Evolutionary conservation across 2,888 invertebrate genomes (phyloP).

Genomic region (Elgonia sp.): DNA sequence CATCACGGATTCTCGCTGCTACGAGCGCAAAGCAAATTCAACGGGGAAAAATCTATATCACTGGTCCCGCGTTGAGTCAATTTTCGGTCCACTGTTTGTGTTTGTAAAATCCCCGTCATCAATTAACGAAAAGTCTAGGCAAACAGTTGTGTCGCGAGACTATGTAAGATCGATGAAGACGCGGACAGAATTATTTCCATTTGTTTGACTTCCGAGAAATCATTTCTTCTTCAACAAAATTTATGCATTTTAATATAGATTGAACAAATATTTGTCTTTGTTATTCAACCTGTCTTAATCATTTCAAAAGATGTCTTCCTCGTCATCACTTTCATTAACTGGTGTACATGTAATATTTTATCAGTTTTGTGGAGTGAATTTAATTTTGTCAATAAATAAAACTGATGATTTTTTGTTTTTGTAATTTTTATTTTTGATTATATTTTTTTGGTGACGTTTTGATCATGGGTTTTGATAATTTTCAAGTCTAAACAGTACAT

Average conservation of each 20-base stretch:
- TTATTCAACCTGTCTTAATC: constrained; percentile 6
- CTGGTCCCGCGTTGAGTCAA: constrained; percentile 38
- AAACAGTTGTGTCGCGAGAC: constrained; percentile 48
- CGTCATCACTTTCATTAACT: background rate
- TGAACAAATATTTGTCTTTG: constrained; percentile 13
- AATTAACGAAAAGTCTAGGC: constrained; percentile 65
- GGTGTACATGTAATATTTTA: too few relatives aligned
- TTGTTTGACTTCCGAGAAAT: constrained; percentile 28
- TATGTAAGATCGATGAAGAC: constrained; percentile 22
- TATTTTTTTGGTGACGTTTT: too few relatives aligned
- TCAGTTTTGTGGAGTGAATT: too few relatives aligned
- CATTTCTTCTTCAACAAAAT: background rate
- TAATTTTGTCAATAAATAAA: too few relatives aligned
- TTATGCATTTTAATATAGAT: constrained; percentile 8
- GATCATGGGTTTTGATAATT: too few relatives aligned
- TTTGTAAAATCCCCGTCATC: constrained; percentile 54
- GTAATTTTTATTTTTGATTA: too few relatives aligned
- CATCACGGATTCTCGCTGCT: constrained; percentile 35
- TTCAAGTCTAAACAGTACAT: too few relatives aligned
- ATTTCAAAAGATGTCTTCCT: background rate
- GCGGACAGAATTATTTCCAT: constrained; percentile 20
- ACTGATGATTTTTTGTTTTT: too few relatives aligned
- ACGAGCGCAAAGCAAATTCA: constrained; percentile 53
- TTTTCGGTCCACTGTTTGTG: constrained; percentile 58
- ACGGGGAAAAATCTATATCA: constrained; percentile 54